A percentile compares a stretch with the other conserved stretches of the same genome.
phyloP scores from a whole-genome alignment of 2,888 invertebrate species.

The Piscicola geometra region DNA sequence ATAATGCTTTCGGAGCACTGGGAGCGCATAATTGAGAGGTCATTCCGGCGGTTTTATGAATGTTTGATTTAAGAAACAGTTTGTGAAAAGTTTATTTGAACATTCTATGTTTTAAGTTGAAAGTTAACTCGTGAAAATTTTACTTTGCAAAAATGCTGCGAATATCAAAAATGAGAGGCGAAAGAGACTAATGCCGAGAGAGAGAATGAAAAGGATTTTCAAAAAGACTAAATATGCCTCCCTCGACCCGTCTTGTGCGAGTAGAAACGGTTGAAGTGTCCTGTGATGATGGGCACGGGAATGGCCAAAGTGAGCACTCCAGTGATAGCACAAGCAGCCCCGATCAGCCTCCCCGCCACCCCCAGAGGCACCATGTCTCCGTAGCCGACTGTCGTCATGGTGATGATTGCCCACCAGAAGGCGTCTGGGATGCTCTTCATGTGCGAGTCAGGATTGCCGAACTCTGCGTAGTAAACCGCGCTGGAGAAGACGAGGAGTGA shows the following conservation, averaged over 20 bases:
- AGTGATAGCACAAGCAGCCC: slow-evolving; percentile 54
- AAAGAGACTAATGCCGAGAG: neutral
- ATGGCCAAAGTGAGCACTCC: slow-evolving; percentile 58
- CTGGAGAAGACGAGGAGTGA: slow-evolving; percentile 58
- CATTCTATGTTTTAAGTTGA: too few species aligned
- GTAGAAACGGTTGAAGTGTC: slow-evolving; percentile 53
- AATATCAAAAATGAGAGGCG: neutral
- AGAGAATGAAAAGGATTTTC: neutral
- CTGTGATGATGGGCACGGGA: slow-evolving; percentile 59
- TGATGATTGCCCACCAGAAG: slow-evolving; percentile 57
- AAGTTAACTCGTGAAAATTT: too few species aligned
- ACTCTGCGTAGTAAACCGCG: slow-evolving; percentile 59
- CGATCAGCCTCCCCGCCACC: slow-evolving; percentile 53
- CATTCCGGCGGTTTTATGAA: too few species aligned
- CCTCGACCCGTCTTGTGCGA: slow-evolving; percentile 44
- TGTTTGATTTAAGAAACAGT: too few species aligned
- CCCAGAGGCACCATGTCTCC: slow-evolving; percentile 55
- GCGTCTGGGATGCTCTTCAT: slow-evolving; percentile 56
- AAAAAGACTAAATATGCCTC: slow-evolving; percentile 39
- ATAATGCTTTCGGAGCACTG: too few species aligned
- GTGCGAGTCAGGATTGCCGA: slow-evolving; percentile 52
- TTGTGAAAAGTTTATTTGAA: too few species aligned
- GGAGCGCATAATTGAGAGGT: too few species aligned
- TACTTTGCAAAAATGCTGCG: too few species aligned
- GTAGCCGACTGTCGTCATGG: slow-evolving; percentile 56